A percentile compares a stretch with the other conserved stretches of the same genome.
These are phyloP conservation scores for Melanotaenia maccullochi DNA, from an alignment of 2,797 vertebrate genomes.

Conservation along the genomic window DNA sequence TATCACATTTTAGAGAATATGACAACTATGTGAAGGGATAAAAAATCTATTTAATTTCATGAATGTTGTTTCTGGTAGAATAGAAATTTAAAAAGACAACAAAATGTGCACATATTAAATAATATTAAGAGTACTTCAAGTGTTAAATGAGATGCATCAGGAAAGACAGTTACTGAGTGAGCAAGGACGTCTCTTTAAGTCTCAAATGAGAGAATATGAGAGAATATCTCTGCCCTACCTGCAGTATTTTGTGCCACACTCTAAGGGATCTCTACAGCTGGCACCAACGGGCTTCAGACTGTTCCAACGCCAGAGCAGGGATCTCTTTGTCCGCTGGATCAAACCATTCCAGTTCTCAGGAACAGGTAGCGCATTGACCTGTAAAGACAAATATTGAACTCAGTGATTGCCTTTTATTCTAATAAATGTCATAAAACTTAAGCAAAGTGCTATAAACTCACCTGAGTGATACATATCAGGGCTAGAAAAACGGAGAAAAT, in stretches of 20 bases:
- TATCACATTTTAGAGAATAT: not conserved
- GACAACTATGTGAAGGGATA: not conserved
- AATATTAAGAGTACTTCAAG: not conserved
- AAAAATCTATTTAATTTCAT: not conserved
- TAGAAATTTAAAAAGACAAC: too few species aligned
- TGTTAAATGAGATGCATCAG: not conserved
- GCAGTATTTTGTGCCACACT: conserved; percentile 84
- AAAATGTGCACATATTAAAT: not conserved
- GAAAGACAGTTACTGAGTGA: not conserved
- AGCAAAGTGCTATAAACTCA: conserved; percentile 46
- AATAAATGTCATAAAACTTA: not conserved
- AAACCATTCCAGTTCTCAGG: conserved; percentile 65
- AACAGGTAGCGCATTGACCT: conserved; percentile 77
- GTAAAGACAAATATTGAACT: conserved; percentile 11
- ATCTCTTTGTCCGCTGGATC: conserved; percentile 80
- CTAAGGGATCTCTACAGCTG: conserved; percentile 78
- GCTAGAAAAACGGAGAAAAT: conserved; percentile 60
- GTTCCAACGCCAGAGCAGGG: conserved; percentile 86
- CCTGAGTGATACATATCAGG: conserved; percentile 72
- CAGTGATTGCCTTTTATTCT: not conserved
- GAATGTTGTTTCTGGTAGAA: not conserved
- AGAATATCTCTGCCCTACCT: conserved; percentile 60
- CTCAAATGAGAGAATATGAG: not conserved
- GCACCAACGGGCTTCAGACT: conserved; percentile 81
- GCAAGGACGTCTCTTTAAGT: not conserved